Evolutionary conservation across 2,113 vertebrate species (phyloP).

Genomic region (human (Homo sapiens)): DNA sequence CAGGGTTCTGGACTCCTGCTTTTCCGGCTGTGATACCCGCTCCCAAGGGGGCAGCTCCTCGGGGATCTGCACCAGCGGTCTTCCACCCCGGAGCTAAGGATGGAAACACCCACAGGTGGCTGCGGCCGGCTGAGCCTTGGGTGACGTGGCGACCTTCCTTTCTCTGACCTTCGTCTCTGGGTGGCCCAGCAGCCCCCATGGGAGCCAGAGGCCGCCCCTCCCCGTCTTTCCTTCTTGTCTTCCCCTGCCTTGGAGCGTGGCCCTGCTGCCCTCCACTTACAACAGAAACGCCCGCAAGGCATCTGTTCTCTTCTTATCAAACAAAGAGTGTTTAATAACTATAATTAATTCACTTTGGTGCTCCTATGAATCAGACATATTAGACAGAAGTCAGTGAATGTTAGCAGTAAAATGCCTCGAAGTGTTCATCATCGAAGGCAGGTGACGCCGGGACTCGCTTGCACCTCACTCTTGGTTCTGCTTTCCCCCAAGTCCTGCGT

Average conservation of each 20-base stretch:
- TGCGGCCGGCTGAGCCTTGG: neutral
- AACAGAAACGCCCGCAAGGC: neutral
- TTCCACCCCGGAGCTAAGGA: no score
- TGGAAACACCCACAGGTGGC: neutral
- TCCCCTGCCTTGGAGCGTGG: neutral
- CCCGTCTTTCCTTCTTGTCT: fast-evolving
- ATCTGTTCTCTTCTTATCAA: neutral
- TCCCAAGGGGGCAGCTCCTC: neutral
- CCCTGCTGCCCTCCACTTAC: neutral
- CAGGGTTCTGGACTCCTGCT: neutral
- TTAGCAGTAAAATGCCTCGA: neutral
- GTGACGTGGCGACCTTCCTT: no score
- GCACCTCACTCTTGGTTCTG: neutral
- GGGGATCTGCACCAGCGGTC: no score
- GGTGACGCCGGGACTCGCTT: fast-evolving
- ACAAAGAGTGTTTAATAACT: neutral
- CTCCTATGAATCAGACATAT: neutral
- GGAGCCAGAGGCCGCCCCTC: neutral
- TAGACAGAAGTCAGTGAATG: neutral
- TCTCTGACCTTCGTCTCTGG: no score
- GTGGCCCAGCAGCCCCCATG: neutral
- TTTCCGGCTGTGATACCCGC: neutral
- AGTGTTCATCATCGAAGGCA: neutral
- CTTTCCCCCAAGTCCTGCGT: neutral
- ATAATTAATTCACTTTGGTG: neutral